Evolutionary conservation across 2,797 vertebrate species (phyloP).

Genomic region (Lerista edwardsae): DNA sequence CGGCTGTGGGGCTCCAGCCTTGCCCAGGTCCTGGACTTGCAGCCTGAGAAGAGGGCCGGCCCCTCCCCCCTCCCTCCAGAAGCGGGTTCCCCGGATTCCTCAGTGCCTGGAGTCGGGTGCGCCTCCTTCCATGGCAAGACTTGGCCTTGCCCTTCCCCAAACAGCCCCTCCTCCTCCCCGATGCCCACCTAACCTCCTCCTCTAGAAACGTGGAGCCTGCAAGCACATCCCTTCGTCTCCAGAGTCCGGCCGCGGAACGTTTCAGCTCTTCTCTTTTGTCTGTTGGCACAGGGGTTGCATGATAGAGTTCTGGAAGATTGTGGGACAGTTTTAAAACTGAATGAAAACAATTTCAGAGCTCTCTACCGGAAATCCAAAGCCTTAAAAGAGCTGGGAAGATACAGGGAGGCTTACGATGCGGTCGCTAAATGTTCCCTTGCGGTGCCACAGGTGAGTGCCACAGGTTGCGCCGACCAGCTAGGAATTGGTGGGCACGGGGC

Average conservation of each 20-base stretch:
- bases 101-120: background rate
- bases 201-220: too few relatives aligned
- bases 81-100: background rate
- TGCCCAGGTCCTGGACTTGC: background rate
- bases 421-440: constrained; percentile 94
- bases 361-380: constrained; percentile 92
- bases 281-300: constrained; percentile 81
- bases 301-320: constrained; percentile 92
- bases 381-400: constrained; percentile 87
- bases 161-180: too few relatives aligned
- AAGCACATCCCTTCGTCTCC: background rate
- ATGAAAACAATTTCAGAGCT: constrained; percentile 89
- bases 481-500: too few relatives aligned
- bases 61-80: too few relatives aligned
- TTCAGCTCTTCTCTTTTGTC: background rate
- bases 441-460: constrained; percentile 88
- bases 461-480: too few relatives aligned
- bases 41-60: background rate
- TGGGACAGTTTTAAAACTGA: constrained; percentile 87
- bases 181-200: background rate
- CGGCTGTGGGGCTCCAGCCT: too few relatives aligned
- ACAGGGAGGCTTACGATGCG: constrained; percentile 91
- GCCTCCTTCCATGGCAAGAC: too few relatives aligned
- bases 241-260: background rate
- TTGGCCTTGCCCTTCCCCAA: too few relatives aligned